These are phyloP conservation scores for Isotomurus palustris DNA, from an alignment of 2,888 invertebrate genomes.

Conservation along the genomic window DNA sequence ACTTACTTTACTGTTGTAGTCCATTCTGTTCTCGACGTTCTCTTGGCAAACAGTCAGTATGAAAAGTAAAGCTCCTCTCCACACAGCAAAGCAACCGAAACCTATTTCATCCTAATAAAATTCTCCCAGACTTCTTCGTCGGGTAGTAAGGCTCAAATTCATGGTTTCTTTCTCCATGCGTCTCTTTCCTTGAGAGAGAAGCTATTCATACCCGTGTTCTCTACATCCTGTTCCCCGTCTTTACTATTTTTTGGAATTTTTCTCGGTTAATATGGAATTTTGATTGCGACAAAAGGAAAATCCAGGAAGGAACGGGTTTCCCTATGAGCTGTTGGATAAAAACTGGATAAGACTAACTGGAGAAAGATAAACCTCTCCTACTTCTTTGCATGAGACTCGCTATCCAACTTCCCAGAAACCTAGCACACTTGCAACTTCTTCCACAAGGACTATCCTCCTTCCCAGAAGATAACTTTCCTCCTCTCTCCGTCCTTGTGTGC, in stretches of 20 bases:
- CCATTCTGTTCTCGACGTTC: too few species aligned
- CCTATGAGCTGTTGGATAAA: slow-evolving; percentile 1
- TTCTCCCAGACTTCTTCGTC: too few species aligned
- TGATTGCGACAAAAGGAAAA: slow-evolving; percentile 10
- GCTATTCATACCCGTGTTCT: not conserved
- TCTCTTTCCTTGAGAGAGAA: too few species aligned
- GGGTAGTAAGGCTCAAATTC: too few species aligned
- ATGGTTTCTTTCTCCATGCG: too few species aligned
- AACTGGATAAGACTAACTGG: slow-evolving; percentile 8
- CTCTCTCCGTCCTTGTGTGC: not conserved
- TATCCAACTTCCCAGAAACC: not conserved
- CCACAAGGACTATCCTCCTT: not conserved
- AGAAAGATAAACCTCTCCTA: slow-evolving; percentile 7
- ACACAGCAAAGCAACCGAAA: too few species aligned
- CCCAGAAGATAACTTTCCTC: not conserved
- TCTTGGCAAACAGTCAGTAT: too few species aligned
- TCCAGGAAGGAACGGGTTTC: slow-evolving; percentile 10
- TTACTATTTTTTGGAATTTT: slow-evolving; percentile 6
- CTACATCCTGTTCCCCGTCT: not conserved
- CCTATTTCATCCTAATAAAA: too few species aligned
- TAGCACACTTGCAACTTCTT: not conserved
- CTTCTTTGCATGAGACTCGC: not conserved
- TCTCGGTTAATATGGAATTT: slow-evolving; percentile 7
- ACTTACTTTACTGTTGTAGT: too few species aligned
- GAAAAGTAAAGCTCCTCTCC: too few species aligned